These are phyloP conservation scores for Sarcophaga carnaria DNA, from an alignment of 2,888 invertebrate species.

Conservation along the genomic window DNA sequence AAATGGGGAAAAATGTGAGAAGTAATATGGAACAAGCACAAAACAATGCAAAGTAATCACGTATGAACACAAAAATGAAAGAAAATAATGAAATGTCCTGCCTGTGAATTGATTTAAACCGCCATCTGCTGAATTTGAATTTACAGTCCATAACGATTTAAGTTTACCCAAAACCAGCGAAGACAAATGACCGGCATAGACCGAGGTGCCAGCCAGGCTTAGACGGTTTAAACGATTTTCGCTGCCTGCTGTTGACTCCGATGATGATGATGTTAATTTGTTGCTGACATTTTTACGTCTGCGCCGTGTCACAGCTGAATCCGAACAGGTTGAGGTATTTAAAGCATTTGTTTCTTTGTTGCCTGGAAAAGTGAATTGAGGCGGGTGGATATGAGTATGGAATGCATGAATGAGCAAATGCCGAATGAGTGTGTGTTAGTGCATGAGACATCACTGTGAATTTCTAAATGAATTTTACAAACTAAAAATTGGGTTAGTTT, in stretches of 20 bases:
- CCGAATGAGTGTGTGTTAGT: conserved; percentile 31
- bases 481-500: conserved; percentile 12
- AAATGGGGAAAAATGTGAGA: conserved; percentile 23
- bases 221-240: conserved; percentile 80
- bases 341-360: conserved; percentile 79
- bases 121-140: conserved; percentile 87
- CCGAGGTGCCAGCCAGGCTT: conserved; percentile 80
- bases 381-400: conserved; percentile 8
- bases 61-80: conserved; percentile 22
- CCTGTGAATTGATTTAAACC: conserved; percentile 93
- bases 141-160: conserved; percentile 92
- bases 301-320: conserved; percentile 80
- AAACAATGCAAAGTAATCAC: conserved; percentile 38
- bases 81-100: conserved; percentile 81
- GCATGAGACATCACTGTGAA: not conserved
- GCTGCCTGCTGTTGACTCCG: conserved; percentile 75
- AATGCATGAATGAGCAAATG: not conserved
- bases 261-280: conserved; percentile 74
- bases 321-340: conserved; percentile 81
- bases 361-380: conserved; percentile 69
- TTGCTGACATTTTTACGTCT: conserved; percentile 80
- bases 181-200: conserved; percentile 80
- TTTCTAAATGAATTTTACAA: not conserved
- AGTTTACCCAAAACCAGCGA: conserved; percentile 91
- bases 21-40: conserved; percentile 47